Evolutionary conservation across 2,888 invertebrate genomes (phyloP), one percentile per base, ranked within the genome.

Genomic region (Eulithis prunata): DNA sequence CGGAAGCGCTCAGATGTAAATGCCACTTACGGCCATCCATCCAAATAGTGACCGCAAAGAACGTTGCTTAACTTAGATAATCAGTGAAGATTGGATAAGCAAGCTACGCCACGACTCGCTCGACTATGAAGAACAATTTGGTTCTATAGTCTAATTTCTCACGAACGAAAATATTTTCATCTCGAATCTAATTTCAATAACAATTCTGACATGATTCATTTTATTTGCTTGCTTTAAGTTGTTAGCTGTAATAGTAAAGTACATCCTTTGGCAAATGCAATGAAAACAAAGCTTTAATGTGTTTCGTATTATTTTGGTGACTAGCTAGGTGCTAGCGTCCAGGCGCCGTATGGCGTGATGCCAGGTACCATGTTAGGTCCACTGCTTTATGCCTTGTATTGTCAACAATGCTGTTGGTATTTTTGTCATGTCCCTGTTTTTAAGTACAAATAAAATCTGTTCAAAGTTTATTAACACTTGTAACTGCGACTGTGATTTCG

Each of bases 331-430:
- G 41, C 10, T 41, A 41, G 41, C 41, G 56, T 57, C 71, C 70
- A 73, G 72, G 79, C 80, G 78, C 80, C 77, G 70, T 46, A 63
- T 82, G 82, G 82, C 82, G 57, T 45, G 1, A 67, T 75, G 82
- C 82, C 82, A 82, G 75, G 64, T 52, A n/a, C 21, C 10, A 60
- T 32, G 64, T 64, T 72, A 49, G 70, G 66, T 12, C 71, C 68
- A 64, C 53, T 66, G 12, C 66, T 70, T 66, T 68, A 64, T 68
- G 46, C 6, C 41, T 63, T 51, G 62, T 65, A 55, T 68, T 66
- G 55, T 67, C 5, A 41, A 41, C 8, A 41, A 57, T 14, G 41
- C 8, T 49, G 49, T 53, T 36, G 13, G 38, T 53, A 52, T 32
- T 53, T 62, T 57, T 36, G 32, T 41, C 41, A 38, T 57, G 54